Conservation (phyloP, 2,797 vertebrate species). For the Rhyacichthys aspro region DNA sequence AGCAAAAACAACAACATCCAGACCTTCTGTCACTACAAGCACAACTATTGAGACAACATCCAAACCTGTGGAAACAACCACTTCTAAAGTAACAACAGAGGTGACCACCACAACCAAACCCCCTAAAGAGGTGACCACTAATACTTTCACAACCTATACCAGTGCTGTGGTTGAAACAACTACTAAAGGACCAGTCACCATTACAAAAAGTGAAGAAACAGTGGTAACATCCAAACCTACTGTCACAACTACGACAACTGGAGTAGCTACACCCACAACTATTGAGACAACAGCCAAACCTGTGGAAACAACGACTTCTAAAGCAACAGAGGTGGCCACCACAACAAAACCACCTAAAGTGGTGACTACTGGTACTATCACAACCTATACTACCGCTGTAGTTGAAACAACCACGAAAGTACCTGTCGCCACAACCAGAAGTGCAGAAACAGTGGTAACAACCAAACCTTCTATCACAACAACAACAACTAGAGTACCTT, state of each 20-base stretch:
- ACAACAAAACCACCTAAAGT: neutral
- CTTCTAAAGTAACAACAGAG: neutral
- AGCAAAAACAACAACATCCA: neutral
- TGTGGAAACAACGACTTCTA: neutral
- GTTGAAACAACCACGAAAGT: conserved; percentile 7
- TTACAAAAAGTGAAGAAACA: neutral
- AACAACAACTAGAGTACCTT: neutral
- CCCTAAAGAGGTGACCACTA: neutral
- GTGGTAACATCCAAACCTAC: neutral
- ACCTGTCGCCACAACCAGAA: neutral
- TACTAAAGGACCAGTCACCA: neutral
- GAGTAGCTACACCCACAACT: neutral
- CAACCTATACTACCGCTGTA: conserved; percentile 3
- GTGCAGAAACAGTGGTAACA: conserved; percentile 1
- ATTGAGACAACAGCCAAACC: neutral
- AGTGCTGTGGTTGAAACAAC: neutral
- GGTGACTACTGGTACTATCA: neutral
- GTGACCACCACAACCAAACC: neutral
- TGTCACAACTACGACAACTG: neutral
- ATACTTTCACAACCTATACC: neutral
- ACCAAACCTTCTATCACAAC: neutral
- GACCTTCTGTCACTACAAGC: neutral
- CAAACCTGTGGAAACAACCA: neutral
- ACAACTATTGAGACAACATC: neutral
- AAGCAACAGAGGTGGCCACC: neutral